phyloP scores from a whole-genome alignment of 1,140 invertebrate genomes.

The Sycophila sp. region DNA sequence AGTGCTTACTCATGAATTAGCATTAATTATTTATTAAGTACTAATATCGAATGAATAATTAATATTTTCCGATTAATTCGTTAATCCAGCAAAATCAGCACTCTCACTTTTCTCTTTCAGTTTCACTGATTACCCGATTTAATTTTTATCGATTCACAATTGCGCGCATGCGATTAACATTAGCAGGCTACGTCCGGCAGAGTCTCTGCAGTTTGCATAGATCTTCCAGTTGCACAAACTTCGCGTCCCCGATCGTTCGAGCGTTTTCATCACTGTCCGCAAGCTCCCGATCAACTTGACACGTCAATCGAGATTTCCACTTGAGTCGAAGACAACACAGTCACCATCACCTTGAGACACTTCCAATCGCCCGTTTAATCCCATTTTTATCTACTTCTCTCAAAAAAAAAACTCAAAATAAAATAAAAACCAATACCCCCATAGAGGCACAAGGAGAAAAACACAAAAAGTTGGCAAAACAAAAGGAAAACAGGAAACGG shows the following conservation, averaged over 20 bases:
- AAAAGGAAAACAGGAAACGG: neutral
- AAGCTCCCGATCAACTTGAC: neutral
- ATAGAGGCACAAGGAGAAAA: neutral
- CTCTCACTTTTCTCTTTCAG: conserved; percentile 7
- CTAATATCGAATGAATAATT: neutral
- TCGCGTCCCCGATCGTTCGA: neutral
- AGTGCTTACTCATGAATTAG: neutral
- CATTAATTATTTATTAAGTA: conserved; percentile 17
- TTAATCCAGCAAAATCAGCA: neutral
- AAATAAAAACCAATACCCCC: neutral
- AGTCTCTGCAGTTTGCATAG: too few relatives aligned
- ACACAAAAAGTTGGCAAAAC: neutral
- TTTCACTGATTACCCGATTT: neutral
- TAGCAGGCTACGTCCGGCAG: too few relatives aligned
- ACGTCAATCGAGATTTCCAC: conserved; percentile 18
- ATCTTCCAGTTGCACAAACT: conserved; percentile 17
- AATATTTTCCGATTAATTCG: neutral
- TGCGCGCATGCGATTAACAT: neutral
- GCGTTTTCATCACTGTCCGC: too few relatives aligned
- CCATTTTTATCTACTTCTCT: too few relatives aligned
- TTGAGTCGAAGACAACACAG: conserved; percentile 5
- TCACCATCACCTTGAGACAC: conserved; percentile 6
- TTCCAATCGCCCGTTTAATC: neutral
- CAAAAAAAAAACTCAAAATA: neutral
- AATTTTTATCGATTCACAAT: neutral